Conservation (phyloP, 2,113 vertebrate genomes). For the Delphinapterus leucas region DNA sequence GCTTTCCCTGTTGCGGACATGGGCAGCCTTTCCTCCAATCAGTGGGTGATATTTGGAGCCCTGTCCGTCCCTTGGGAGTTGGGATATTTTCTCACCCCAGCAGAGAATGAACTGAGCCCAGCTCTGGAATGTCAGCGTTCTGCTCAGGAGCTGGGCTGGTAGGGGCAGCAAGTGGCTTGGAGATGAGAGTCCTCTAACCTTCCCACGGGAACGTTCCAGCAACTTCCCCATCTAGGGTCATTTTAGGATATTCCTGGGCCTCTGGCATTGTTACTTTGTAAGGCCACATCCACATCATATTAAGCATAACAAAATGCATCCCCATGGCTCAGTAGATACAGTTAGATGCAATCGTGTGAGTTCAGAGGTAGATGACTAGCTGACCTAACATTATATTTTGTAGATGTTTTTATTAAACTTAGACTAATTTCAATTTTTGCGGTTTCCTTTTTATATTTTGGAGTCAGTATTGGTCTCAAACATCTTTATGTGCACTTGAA, state of each 20-base stretch:
- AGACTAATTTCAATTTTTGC: neutral
- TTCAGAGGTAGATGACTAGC: neutral
- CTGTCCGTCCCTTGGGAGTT: neutral
- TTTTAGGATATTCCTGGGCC: neutral
- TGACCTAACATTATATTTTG: neutral
- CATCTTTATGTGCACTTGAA: neutral
- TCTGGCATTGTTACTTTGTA: neutral
- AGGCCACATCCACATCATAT: neutral
- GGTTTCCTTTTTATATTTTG: neutral
- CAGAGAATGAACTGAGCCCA: neutral
- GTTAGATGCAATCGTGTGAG: neutral
- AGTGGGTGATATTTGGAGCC: neutral
- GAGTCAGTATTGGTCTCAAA: neutral
- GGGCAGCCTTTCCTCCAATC: neutral
- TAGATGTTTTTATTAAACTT: neutral
- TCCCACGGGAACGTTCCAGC: neutral
- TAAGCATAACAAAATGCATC: neutral
- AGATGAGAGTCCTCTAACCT: neutral
- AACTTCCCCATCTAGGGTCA: neutral
- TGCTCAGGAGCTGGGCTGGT: neutral
- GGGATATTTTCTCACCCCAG: neutral
- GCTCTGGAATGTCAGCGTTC: neutral
- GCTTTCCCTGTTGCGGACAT: neutral
- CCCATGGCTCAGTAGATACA: neutral
- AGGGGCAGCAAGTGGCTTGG: neutral